A percentile compares a stretch with the other conserved stretches of the same genome.
Conservation (phyloP, 2,797 vertebrate genomes). For the Borostomias antarcticus region DNA sequence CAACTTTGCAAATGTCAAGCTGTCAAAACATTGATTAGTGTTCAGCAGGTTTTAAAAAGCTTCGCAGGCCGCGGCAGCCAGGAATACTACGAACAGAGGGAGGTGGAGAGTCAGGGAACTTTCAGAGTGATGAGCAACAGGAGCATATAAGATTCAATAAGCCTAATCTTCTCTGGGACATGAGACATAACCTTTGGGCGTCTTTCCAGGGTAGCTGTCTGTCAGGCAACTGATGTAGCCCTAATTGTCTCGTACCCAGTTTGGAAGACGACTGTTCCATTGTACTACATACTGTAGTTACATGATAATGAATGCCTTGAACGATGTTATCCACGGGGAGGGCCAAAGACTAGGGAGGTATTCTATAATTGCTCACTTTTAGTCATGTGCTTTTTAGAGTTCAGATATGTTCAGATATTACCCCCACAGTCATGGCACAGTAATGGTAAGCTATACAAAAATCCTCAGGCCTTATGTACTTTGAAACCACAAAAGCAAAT, state of each 20-base stretch:
- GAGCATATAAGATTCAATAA: neutral
- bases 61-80: constrained; percentile 41
- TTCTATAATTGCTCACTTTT: too few relatives aligned
- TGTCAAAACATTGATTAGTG: constrained; percentile 79
- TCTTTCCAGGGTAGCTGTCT: neutral
- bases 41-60: constrained; percentile 61
- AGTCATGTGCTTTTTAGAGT: neutral
- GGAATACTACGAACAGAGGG: constrained; percentile 15
- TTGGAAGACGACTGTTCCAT: too few relatives aligned
- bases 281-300: too few relatives aligned
- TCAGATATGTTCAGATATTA: neutral
- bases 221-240: too few relatives aligned
- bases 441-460: too few relatives aligned
- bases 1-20: constrained; percentile 72
- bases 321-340: neutral
- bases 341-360: neutral
- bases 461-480: too few relatives aligned
- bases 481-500: too few relatives aligned
- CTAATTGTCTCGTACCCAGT: too few relatives aligned
- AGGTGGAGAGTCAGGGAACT: constrained; percentile 12
- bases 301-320: too few relatives aligned
- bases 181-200: neutral
- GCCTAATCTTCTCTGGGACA: neutral
- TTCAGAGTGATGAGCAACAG: constrained; percentile 22
- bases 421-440: neutral